phyloP scores from a whole-genome alignment of 2,113 vertebrate species.

The Rhinichthys klamathensis region DNA sequence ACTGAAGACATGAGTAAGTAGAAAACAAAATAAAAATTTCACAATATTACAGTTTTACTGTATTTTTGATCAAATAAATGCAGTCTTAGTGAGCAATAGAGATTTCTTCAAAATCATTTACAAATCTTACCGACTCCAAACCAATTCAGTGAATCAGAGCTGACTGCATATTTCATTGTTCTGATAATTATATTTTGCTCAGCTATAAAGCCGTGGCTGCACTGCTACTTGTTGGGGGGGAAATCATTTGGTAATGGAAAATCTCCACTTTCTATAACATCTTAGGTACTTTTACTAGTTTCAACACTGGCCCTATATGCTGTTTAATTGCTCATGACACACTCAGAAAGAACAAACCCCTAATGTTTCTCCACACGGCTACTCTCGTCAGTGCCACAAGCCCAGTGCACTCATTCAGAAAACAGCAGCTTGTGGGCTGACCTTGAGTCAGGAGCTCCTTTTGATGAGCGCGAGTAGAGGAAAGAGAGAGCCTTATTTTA shows the following conservation, averaged over 20 bases:
- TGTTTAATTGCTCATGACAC: not conserved
- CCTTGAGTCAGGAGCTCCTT: conserved; percentile 19
- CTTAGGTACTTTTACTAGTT: not conserved
- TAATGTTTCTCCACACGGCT: not conserved
- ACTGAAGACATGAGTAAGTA: not conserved
- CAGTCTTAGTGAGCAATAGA: too few species aligned
- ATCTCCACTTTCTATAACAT: not conserved
- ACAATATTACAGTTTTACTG: too few species aligned
- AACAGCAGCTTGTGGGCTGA: conserved; percentile 1
- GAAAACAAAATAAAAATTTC: too few species aligned
- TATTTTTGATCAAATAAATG: too few species aligned
- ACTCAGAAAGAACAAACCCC: not conserved
- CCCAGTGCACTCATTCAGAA: conserved; percentile 29
- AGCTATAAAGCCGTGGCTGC: not conserved
- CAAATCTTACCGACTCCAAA: too few species aligned
- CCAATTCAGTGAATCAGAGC: not conserved
- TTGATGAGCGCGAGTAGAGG: conserved; percentile 7
- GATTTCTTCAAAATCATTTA: too few species aligned
- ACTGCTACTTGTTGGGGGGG: not conserved
- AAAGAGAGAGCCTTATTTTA: conserved; percentile 46
- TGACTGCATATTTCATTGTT: not conserved
- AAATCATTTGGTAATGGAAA: not conserved
- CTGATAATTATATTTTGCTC: not conserved
- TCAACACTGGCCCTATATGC: not conserved
- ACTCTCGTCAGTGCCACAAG: not conserved